phyloP scores from a whole-genome alignment of 2,113 vertebrate species.

The Panthera tigris region DNA sequence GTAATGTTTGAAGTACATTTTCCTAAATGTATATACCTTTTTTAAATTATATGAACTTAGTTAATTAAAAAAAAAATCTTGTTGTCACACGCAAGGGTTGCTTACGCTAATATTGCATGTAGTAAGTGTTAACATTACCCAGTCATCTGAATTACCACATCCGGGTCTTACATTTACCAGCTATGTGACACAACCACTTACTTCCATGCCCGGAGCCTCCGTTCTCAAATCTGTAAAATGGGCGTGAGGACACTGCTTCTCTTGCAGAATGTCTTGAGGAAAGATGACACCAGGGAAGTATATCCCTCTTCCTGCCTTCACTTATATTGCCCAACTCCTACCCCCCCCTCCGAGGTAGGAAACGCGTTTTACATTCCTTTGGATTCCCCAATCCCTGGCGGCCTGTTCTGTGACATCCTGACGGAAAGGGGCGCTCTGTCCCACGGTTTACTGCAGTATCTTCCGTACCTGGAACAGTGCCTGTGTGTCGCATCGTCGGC shows the following conservation, averaged over 20 bases:
- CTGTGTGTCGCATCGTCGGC: neutral
- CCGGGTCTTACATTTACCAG: neutral
- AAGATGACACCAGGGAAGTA: neutral
- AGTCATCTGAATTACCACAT: neutral
- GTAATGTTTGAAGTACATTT: slow-evolving; percentile 28
- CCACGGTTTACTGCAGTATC: accelerated
- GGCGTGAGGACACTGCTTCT: neutral
- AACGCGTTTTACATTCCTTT: neutral
- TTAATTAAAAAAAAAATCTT: neutral
- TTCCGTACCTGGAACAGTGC: too few species aligned
- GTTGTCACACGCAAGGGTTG: neutral
- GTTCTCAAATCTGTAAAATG: neutral
- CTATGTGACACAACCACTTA: accelerated
- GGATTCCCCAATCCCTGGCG: accelerated
- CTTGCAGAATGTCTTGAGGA: neutral
- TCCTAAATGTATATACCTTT: neutral
- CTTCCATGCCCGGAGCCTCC: neutral
- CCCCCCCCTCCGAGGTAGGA: neutral
- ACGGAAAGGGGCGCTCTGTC: neutral
- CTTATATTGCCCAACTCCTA: neutral
- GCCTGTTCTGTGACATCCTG: neutral
- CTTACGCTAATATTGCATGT: accelerated
- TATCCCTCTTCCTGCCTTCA: neutral
- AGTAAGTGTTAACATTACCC: neutral
- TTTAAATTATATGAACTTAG: slow-evolving; percentile 35